Conservation (phyloP, 2,797 vertebrate genomes). For the Chrosomus eos region DNA sequence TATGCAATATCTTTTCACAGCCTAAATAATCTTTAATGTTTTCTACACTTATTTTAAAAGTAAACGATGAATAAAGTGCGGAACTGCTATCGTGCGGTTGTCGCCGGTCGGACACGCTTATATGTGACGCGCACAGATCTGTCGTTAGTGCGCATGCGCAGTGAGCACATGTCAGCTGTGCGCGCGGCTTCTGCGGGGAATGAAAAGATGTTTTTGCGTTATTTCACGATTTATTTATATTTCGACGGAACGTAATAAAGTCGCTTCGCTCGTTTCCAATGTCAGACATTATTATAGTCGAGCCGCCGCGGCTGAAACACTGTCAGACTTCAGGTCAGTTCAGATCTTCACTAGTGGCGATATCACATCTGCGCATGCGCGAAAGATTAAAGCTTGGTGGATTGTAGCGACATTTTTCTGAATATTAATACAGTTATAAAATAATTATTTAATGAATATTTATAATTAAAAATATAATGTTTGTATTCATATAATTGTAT, state of each 20-base stretch:
- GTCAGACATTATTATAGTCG: conserved; percentile 16
- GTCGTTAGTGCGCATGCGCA: conserved; percentile 20
- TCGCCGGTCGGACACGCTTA: not conserved
- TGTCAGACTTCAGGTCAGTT: conserved; percentile 25
- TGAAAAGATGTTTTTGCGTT: conserved; percentile 49
- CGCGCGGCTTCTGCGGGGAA: conserved; percentile 17
- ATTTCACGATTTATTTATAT: conserved; percentile 22
- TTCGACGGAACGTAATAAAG: conserved; percentile 24
- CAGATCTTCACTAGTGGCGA: not conserved
- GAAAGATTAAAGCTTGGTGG: too few species aligned
- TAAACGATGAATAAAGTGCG: not conserved
- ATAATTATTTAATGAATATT: too few species aligned
- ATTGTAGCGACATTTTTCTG: not conserved
- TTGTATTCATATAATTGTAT: too few species aligned
- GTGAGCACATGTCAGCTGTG: not conserved
- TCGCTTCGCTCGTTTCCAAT: not conserved
- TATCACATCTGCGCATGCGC: not conserved
- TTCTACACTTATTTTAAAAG: too few species aligned
- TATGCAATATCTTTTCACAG: too few species aligned
- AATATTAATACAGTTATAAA: too few species aligned
- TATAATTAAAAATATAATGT: not conserved
- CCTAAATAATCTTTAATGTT: too few species aligned
- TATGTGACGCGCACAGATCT: not conserved
- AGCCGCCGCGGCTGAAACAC: not conserved
- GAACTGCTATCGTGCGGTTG: not conserved